A percentile compares a stretch with the other conserved stretches of the same genome.
These are phyloP conservation scores for Eumaeus atala DNA, from an alignment of 1,140 invertebrate genomes.

Conservation along the genomic window DNA sequence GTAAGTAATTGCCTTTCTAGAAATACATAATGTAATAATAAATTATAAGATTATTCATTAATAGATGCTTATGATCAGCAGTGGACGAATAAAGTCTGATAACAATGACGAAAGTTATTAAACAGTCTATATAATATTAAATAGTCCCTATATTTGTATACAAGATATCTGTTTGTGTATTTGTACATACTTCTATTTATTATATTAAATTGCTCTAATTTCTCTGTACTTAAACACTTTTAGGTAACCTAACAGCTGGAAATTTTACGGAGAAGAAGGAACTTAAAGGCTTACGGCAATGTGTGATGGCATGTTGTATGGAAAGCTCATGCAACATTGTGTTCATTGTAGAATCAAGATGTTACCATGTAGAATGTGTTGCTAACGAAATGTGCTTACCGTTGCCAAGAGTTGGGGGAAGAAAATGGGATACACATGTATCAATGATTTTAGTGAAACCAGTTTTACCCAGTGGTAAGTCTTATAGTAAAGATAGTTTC, in stretches of 20 bases:
- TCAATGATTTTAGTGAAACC: conserved; percentile 86
- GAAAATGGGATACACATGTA: conserved; percentile 75
- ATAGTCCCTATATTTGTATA: too few species aligned
- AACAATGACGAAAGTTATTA: too few species aligned
- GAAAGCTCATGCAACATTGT: conserved; percentile 83
- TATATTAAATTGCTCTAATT: too few species aligned
- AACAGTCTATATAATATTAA: too few species aligned
- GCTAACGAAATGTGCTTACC: conserved; percentile 82
- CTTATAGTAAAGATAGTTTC: conserved; percentile 4
- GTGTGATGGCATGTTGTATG: conserved; percentile 83
- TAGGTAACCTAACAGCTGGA: conserved; percentile 77
- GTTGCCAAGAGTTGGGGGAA: conserved; percentile 73
- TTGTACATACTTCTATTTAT: conserved; percentile 3
- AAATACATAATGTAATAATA: too few species aligned
- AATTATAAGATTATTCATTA: too few species aligned
- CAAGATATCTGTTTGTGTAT: too few species aligned
- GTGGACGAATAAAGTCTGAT: too few species aligned
- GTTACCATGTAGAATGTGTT: conserved; percentile 84
- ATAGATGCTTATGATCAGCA: too few species aligned
- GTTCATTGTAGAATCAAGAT: conserved; percentile 83
- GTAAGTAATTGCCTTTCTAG: conserved; percentile 43
- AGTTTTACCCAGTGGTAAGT: conserved; percentile 50
- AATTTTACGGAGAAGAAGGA: conserved; percentile 76
- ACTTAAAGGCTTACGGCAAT: conserved; percentile 76
- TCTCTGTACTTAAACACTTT: background rate